Evolutionary conservation across 30 jellyfish, hydroid and myxozoan genomes (phyloP), one percentile per base, ranked within the genome.

Genomic region (Aurelia sp.): DNA sequence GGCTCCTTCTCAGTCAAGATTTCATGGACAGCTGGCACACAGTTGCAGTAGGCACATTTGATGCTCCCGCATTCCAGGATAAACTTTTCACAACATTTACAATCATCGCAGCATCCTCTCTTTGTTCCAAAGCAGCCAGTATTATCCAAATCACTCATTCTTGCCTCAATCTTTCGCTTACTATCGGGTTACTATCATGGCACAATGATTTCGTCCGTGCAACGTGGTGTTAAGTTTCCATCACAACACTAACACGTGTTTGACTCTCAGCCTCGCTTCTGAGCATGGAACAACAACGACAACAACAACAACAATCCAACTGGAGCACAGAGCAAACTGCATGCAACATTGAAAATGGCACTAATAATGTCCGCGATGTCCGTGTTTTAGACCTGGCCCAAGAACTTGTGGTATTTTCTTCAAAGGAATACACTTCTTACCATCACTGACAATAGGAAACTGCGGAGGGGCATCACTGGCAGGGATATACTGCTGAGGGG

Each of bases 11-110:
- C 48, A 22, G 48, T 66, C 7, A 57, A 57, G 8, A 19, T 24
- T 38, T 71, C 66, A 35, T 71, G 65, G 82, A 9, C 35, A 19
- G 67, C 82, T 13, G 82, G 82, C 66, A 71, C 82, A 71, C 71
- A 71, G 48, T 71, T 71, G 82, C 82, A 71, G 66, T 71, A 71
- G 8, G 82, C 82, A 48, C 82, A 71, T 41, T 71, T 71, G 76
- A 71, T 12, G 66, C 82, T 71, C 48, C 82, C 82, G 3, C 40
- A 7, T 48, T 71, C 82, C 13, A 6, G 12, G 8, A 71, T 33
- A 35, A 71, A 71, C 82, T 35, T 41, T 27, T 71, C 66, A 48
- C 82, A 71, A 19, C 15, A n/a, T 27, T 6, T 12, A 35, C 82
- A 71, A 41, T 71, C 40, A 71, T 18, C 8, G 24, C 82, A 71